These are phyloP conservation scores for Andrena fulva DNA, from an alignment of 2,888 invertebrate species.

Conservation along the genomic window DNA sequence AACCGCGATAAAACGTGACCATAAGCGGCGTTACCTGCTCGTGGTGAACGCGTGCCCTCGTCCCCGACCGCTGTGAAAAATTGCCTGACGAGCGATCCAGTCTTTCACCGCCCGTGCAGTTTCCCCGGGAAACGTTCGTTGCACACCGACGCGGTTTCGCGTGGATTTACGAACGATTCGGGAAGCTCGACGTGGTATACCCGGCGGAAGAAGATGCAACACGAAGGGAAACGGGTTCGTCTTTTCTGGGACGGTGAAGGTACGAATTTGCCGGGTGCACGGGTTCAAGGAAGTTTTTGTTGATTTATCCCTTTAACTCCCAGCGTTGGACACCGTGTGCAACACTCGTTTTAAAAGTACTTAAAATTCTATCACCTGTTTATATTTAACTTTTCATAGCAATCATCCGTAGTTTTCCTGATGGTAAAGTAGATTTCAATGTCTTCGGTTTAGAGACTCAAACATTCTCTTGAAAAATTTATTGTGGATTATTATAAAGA, in stretches of 20 bases:
- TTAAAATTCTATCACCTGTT: too few relatives aligned
- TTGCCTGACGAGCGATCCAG: background rate
- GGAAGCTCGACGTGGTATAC: background rate
- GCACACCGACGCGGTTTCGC: background rate
- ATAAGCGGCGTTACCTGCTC: background rate
- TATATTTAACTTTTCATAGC: too few relatives aligned
- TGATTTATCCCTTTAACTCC: background rate
- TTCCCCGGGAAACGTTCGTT: background rate
- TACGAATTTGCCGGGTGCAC: background rate
- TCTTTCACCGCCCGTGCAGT: background rate
- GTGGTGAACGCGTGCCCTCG: background rate
- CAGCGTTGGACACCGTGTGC: too few relatives aligned
- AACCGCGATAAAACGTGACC: constrained; percentile 1
- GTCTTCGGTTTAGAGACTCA: too few relatives aligned
- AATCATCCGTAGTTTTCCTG: too few relatives aligned
- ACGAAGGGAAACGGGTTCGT: background rate
- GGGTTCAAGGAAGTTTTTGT: background rate
- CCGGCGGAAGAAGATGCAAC: background rate
- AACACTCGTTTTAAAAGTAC: too few relatives aligned
- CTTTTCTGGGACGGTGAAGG: background rate
- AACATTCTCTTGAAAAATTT: too few relatives aligned
- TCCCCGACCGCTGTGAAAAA: background rate
- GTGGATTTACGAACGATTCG: too few relatives aligned
- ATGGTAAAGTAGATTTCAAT: too few relatives aligned
- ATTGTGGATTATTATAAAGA: too few relatives aligned